Base-by-base conservation (phyloP, 2,888 invertebrate species). In the Brassicogethes aeneus region DNA sequence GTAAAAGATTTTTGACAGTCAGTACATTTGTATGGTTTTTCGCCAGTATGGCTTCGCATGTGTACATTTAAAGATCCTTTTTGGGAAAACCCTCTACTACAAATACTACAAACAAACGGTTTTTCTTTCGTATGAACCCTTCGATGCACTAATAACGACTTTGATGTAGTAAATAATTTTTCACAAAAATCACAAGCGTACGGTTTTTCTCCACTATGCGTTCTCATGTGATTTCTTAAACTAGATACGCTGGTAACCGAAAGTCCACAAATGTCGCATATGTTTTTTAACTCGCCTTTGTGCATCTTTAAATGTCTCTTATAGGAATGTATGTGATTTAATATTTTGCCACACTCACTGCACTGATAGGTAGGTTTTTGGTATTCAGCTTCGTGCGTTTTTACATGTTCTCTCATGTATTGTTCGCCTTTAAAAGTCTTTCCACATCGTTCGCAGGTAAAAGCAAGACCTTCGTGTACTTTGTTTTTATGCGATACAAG, bases 1-100 rank as follows among this genome's bases (percentile, higher is more conserved):
- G 41, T 64, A 60, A 15, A 70, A 46, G 3, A 65, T 62, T 29
- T 68, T 42, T 41, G 61, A 61, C 16, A 68, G 62, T 3, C 15
- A 7, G 40, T 37, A 31, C 50, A 51, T 33, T 43, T 38, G 40
- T 55, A 61, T 1, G 61, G 62, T 41, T 58, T 58, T 17, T 62
- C 59, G 2, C 60, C 60, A 3, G 59, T 61, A 33, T 55, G 56
- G 23, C 46, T 52, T 23, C 51, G 45, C 43, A 48, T 48, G 30
- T 46, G 46, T 7, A 38, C 16, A 13, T 17, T 17, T 15, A 45
- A 33, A 15, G 29, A 33, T 15, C 37, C 31, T 17, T 40, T 37
- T 15, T 37, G 34, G 3, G 35, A 17, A 15, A 46, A 46, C 12
- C 17, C 34, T 34, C 41, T 41, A 2, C 31, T 36, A 23, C 46